Base-by-base conservation (phyloP, 2,888 invertebrate species). In the Smittia aterrima region DNA sequence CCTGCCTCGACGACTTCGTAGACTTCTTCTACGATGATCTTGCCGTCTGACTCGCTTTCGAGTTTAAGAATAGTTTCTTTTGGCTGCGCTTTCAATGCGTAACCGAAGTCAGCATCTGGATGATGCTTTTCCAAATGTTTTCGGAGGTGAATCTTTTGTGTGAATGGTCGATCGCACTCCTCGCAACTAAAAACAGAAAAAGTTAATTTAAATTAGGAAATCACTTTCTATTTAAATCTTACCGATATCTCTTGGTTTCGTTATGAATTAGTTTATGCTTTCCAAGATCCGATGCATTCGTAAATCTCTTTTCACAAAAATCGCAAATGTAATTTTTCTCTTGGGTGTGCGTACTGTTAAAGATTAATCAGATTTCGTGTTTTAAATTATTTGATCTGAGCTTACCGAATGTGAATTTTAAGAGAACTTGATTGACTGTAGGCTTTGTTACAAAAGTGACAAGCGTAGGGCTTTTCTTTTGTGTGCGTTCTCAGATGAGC, bases 401-500 rank as follows among this genome's bases (percentile, higher is more conserved):
- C 47, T 47, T 16, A 47, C 16, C 66, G 66, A 2, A 78, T 76
- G 66, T 79, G 79, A 2, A 77, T 76, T 66, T 77, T 79, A 7
- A 79, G 75, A 1, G 77, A 75, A 70, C 77, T 75, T 4, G 77
- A 77, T 74, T 79, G 79, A 73, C 73, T 77, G 66, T 77, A 79
- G 0, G 76, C 53, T 74, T 78, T 79, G 0, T 20, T 2, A 47
- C 79, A 79, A 0, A 77, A 22, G 0, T 74, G 24, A 58, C 58
- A 58, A 7, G 22, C n/a, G 18, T 27, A 79, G 1, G 79, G 79
- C 6, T 77, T 76, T n/a, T 79, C 79, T 11, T 77, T 78, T 0
- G 79, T 78, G 32, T 79, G 79, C 1, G 75, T 77, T 22, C 78
- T 67, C 24, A 78, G 9, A 20, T 79, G 79, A 0, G 77, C 76